Percentiles rank a stretch among this genome's conserved stretches.
phyloP scores from a whole-genome alignment of 2,113 vertebrate genomes.

The Narcine bancroftii region DNA sequence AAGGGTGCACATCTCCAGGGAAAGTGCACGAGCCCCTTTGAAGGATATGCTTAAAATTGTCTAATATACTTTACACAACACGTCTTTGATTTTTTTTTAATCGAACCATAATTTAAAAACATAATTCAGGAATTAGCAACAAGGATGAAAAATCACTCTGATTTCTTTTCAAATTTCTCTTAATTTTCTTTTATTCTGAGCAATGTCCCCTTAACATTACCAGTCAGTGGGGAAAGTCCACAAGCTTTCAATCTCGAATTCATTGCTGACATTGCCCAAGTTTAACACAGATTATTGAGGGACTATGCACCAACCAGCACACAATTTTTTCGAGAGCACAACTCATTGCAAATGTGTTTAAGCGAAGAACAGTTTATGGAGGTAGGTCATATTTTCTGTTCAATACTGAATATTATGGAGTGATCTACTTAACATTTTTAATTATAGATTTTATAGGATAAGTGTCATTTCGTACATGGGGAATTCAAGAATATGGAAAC shows the following conservation, averaged over 20 bases:
- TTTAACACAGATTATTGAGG: neutral
- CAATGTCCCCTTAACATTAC: neutral
- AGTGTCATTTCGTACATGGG: neutral
- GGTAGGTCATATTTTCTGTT: neutral
- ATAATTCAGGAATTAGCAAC: too few species aligned
- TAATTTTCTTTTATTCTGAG: neutral
- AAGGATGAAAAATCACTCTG: neutral
- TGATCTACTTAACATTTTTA: neutral
- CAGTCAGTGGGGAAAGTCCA: neutral
- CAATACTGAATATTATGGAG: neutral
- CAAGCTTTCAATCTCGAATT: neutral
- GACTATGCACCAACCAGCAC: neutral
- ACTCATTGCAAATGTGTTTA: neutral
- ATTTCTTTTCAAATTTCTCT: neutral
- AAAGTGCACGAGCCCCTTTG: neutral
- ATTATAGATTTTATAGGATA: neutral
- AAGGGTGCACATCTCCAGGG: constrained; percentile 40
- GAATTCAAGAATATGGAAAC: neutral
- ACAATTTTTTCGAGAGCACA: neutral
- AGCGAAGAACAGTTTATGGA: neutral
- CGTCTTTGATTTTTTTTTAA: neutral
- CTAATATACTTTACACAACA: neutral
- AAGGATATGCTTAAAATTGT: neutral
- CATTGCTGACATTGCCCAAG: neutral
- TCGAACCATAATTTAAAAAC: neutral